Base-by-base conservation (phyloP, 2,797 vertebrate species). In the Muraenolepis orangiensis region DNA sequence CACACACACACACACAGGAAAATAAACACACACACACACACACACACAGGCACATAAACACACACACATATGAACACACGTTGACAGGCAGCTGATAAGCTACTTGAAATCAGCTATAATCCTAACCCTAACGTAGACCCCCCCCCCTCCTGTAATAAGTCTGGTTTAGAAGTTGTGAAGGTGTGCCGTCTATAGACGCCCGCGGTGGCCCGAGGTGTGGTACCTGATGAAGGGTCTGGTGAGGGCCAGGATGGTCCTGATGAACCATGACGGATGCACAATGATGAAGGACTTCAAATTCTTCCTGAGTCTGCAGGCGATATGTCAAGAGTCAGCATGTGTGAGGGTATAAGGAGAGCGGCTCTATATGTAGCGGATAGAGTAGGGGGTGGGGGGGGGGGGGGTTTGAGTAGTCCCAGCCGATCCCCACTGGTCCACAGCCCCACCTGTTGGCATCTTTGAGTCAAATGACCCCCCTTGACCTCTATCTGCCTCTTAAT, bases 191-290 rank as follows among this genome's bases (percentile, higher is more conserved):
- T 8, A 64, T 7, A 64, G 26, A 23, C 23, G 26, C 32, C 12
- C 32, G 66, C 12, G 20, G 70, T 38, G 3, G 42, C 42, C 40
- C n/a, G 51, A 57, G 51, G 23, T 26, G n/a, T 76, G 57, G 57
- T 95, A 99, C 97, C 97, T 98, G 94, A 99, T 98, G 91, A 99
- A 98, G 81, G 97, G 97, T 79, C 94, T 95, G 75, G 96, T 98
- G 70, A 99, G 92, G 75, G 96, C 95, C 80, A 99, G 90, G 88
- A 99, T 84, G 38, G 97, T 96, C 87, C 96, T 95, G 87, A 99
- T 99, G 80, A 99, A 99, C 97, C 97, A 98, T 0, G 97, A 98
- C 0, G 97, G 97, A 84, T 99, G 97, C 76, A 98, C 95, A 78
- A 98, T 98, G 80, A 98, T 97, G 91, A 99, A 99, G 16, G 96